Percentiles rank a stretch among this genome's conserved stretches.
Evolutionary conservation across 2,113 vertebrate genomes (phyloP).

Genomic region (Marcusenius ussheri): DNA sequence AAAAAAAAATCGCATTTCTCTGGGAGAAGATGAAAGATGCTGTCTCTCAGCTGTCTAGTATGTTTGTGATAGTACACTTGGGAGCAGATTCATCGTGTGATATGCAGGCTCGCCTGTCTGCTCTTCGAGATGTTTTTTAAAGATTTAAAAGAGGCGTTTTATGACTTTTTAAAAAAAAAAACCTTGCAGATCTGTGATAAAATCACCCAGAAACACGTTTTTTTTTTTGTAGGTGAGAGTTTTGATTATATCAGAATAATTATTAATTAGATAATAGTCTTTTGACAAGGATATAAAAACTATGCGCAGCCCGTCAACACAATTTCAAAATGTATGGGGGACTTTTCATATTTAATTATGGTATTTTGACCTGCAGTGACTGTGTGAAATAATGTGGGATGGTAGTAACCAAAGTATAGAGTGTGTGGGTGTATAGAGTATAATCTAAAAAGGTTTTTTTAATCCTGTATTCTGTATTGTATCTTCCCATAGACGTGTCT

Average conservation of each 20-base stretch:
- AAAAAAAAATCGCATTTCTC: constrained; percentile 23
- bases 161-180: neutral
- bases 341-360: neutral
- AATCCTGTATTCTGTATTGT: neutral
- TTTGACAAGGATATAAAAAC: neutral
- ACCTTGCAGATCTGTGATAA: neutral
- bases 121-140: neutral
- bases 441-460: neutral
- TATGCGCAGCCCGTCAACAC: neutral
- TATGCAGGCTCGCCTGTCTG: neutral
- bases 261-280: neutral
- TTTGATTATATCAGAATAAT: neutral
- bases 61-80: constrained; percentile 25
- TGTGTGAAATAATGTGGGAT: neutral
- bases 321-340: neutral
- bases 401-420: neutral
- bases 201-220: neutral
- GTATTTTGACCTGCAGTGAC: neutral
- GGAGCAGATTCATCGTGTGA: neutral
- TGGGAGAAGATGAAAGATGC: constrained; percentile 33
- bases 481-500: neutral
- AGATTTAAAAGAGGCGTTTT: neutral
- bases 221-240: neutral
- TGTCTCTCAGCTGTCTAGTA: constrained; percentile 28
- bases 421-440: neutral